These are phyloP conservation scores for Pseudomyrmex cubaensis DNA, from an alignment of 1,140 invertebrate species.

Conservation along the genomic window DNA sequence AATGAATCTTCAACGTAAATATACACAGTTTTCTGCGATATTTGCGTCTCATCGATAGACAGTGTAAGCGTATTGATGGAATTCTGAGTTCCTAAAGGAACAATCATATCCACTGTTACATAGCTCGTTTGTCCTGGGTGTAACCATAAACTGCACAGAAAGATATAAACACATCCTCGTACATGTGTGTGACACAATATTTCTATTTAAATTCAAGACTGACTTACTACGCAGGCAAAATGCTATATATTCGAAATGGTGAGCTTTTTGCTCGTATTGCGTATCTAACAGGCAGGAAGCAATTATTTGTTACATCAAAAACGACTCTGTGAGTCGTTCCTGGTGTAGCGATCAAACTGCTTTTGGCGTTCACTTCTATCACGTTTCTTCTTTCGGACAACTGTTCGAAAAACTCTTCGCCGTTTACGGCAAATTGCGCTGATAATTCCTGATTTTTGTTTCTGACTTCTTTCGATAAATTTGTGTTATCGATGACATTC, in stretches of 20 bases:
- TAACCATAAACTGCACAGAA: slow-evolving; percentile 82
- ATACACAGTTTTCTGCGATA: slow-evolving; percentile 82
- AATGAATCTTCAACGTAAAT: slow-evolving; percentile 80
- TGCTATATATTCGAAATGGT: slow-evolving; percentile 44
- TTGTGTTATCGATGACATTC: neutral
- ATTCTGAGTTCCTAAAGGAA: slow-evolving; percentile 83
- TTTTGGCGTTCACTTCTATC: slow-evolving; percentile 72
- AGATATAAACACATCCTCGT: neutral
- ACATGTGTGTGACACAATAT: neutral
- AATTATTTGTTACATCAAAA: slow-evolving; percentile 78
- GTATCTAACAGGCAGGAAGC: slow-evolving; percentile 66
- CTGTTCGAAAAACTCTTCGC: neutral
- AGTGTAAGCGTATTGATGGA: slow-evolving; percentile 87
- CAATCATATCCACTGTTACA: slow-evolving; percentile 85
- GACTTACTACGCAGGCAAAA: slow-evolving; percentile 59
- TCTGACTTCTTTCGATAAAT: slow-evolving; percentile 7
- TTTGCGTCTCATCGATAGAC: slow-evolving; percentile 74
- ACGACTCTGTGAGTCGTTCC: slow-evolving; percentile 65
- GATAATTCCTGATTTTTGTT: slow-evolving; percentile 35
- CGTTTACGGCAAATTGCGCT: slow-evolving; percentile 16
- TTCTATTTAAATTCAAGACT: neutral
- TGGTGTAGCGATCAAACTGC: slow-evolving; percentile 72
- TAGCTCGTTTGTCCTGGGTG: slow-evolving; percentile 84
- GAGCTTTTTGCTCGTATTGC: slow-evolving; percentile 64
- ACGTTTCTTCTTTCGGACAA: slow-evolving; percentile 58